These are phyloP conservation scores for Carassius auratus DNA, from an alignment of 2,113 vertebrate genomes.

Conservation along the genomic window DNA sequence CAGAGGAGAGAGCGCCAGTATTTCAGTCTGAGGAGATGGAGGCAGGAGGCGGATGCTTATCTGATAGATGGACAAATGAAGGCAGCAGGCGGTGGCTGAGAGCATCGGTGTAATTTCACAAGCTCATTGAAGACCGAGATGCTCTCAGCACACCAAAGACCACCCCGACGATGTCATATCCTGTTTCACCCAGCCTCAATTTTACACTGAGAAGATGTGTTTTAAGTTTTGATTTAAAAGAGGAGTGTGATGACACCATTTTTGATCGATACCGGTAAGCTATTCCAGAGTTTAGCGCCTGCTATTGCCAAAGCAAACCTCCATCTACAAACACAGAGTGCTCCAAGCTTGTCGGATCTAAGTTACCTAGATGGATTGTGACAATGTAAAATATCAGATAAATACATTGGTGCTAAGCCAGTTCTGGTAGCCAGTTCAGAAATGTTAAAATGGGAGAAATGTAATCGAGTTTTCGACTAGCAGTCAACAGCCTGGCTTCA, in stretches of 20 bases:
- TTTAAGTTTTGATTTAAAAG: not conserved
- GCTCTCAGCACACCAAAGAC: not conserved
- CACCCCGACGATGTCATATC: not conserved
- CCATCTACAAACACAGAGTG: not conserved
- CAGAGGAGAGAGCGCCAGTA: not conserved
- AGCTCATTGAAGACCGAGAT: not conserved
- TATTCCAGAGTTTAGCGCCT: not conserved
- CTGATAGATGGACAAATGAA: slow-evolving; percentile 16
- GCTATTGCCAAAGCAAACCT: not conserved
- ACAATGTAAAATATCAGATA: no score
- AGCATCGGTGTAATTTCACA: not conserved
- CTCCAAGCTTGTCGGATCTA: not conserved
- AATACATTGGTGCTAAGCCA: no score
- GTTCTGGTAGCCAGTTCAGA: no score
- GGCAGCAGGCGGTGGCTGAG: not conserved
- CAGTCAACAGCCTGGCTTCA: no score
- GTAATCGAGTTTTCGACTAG: no score
- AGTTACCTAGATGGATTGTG: not conserved
- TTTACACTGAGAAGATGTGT: not conserved
- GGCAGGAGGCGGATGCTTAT: not conserved
- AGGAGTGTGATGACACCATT: not conserved
- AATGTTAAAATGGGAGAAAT: no score
- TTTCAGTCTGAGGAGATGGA: not conserved
- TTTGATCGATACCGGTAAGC: not conserved
- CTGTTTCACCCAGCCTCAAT: not conserved